Evolutionary conservation across 1,140 invertebrate genomes (phyloP), one percentile per base, ranked within the genome.

Genomic region (Meloidogyne exigua): DNA sequence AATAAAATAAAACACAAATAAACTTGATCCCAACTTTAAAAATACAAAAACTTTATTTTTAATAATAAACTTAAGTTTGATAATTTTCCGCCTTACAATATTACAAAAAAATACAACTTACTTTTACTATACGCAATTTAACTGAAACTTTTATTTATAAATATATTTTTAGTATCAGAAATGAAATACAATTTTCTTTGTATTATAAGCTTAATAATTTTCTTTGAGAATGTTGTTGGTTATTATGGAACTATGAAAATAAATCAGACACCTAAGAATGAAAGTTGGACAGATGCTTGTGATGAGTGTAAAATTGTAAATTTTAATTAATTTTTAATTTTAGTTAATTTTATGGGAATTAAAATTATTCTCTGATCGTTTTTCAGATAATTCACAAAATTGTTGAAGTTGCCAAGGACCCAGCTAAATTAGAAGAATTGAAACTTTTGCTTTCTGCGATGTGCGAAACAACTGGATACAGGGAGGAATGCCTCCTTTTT

Each of bases 381-480:
- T 71, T 62, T 71, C 2, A 79, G 77, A 49, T 85, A 28, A 77
- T 87, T 77, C 81, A 87, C 63, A 77, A 80, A 28, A 79, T 87
- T 65, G 81, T 75, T 25, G 80, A 81, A 12, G 84, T 86, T 39
- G 79, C 79, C 12, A 72, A 86, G 23, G 86, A 87, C 57, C 84
- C 81, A 23, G 28, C 70, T 10, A 87, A 87, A 76, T 65, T 87
- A 39, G 83, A 77, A 12, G 81, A 84, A 42, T 73, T 87, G 63
- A 87, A 87, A 66, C 63, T 79, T 23, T 39, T 87, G n/a, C 81
- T 87, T 32, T 69, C 62, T 13, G 64, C 76, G 42, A 68, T 85
- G 13, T 87, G 86, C 74, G 64, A 82, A n/a, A 81, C 85, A 70
- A 87, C 86, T 74, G 79, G 70, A 23, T 87, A 87, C 39, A 80